Base-by-base conservation (phyloP, 2,888 invertebrate species). In the Noctua janthina region DNA sequence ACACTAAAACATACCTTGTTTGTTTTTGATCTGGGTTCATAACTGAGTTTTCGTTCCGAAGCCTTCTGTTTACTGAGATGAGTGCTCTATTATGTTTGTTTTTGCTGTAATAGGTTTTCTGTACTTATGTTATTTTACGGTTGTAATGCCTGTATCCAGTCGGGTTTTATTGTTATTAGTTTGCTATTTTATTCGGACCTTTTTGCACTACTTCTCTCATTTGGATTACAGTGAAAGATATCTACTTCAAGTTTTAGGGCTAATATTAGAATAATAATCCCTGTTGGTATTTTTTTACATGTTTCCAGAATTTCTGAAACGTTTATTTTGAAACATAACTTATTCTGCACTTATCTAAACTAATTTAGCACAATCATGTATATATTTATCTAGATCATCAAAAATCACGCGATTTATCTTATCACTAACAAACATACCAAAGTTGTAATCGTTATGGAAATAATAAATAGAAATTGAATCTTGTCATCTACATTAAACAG, bases 1-100 rank as follows among this genome's bases (percentile, higher is more conserved):
- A 74, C 66, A 71, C 83, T 35, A 85, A 81, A 68, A 71, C 79
- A 43, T 49, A 71, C 72, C 78, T 74, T 89, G 82, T 83, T 64
- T 76, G 35, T 77, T 66, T 76, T 76, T 10, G 10, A 78, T 77
- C 78, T 84, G 70, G 79, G 76, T 81, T 85, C 62, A 71, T 74
- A 82, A 82, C 79, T 86, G 39, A 85, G 74, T 84, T 83, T 73
- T 59, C 73, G 35, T 66, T 71, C 29, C 39, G 51, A 54, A 70
- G 62, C 10, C 49, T 78, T 75, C 56, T 75, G 46, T 83, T 87
- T 74, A 77, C 43, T 13, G 35, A 62, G 69, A 73, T 73, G 66
- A 62, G 43, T 83, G 72, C 43, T 72, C 15, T 70, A 59, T 62
- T 67, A 67, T n/a, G 74, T 69, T 83, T 79, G 68, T 77, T 77